Evolutionary conservation across 1,140 invertebrate genomes (phyloP), one percentile per base, ranked within the genome.

Genomic region (Ooceraea biroi): DNA sequence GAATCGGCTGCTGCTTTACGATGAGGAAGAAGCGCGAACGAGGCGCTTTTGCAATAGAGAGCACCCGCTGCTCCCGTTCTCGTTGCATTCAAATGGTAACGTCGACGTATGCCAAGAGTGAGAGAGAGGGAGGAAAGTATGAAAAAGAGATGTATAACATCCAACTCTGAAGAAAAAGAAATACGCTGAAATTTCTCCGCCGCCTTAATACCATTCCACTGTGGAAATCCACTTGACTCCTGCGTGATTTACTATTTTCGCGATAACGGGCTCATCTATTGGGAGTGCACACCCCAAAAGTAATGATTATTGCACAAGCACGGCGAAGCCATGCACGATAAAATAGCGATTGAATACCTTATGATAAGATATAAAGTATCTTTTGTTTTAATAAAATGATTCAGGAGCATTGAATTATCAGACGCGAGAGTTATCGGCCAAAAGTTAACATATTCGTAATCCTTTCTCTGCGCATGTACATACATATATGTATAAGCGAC

Each of bases 331-430:
- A n/a, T n/a, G n/a, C 3, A 36, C n/a, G 25, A 55, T 71, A 4
- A 72, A 57, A 57, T 72, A 3, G n/a, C 4, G 27, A 69, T n/a
- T 36, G 46, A 50, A 52, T 69, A 71, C 41, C 30, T 41, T 14
- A 17, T 17, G 68, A 71, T 71, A 55, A 71, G 30, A 72, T 55
- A 68, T 8, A 52, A 36, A 4, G 12, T n/a, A n/a, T n/a, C n/a
- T n/a, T 50, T 50, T 27, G 10, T 19, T 52, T 46, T 11, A 19
- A 25, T 11, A 48, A 48, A 52, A 50, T n/a, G 17, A 69, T 52
- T n/a, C n/a, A n/a, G n/a, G n/a, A n/a, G 52, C 8, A n/a, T 68
- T 48, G 14, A 27, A 50, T 52, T 48, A 69, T 52, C 66, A 10
- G 14, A 55, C 55, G 5, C 17, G 3, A 55, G 36, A 27, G 27